phyloP scores from a whole-genome alignment of 2,797 vertebrate genomes.

The Jordanella pulchra region DNA sequence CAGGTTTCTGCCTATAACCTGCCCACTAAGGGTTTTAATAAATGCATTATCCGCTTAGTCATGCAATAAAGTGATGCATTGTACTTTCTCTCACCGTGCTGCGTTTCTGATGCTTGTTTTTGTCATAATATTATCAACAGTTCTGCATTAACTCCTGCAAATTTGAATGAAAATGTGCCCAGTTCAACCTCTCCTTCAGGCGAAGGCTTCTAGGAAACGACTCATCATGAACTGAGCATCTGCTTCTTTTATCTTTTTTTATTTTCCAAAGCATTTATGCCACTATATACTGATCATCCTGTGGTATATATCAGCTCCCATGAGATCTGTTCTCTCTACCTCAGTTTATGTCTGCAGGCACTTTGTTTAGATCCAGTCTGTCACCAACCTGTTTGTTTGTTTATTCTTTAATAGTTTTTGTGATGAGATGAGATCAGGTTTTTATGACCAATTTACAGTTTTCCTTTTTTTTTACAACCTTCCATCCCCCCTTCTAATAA shows the following conservation, averaged over 20 bases:
- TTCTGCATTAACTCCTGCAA: not conserved
- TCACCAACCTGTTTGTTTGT: not conserved
- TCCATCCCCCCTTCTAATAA: not conserved
- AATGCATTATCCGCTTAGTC: not conserved
- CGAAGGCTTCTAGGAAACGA: not conserved
- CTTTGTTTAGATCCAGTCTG: constrained; percentile 1
- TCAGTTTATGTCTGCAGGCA: not conserved
- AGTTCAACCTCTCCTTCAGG: not conserved
- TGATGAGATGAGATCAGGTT: not conserved
- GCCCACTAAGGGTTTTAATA: constrained; percentile 1
- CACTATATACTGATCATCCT: not conserved
- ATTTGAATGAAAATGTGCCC: not conserved
- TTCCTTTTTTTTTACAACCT: not conserved
- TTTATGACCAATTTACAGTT: not conserved
- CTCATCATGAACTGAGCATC: not conserved
- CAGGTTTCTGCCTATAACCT: not conserved
- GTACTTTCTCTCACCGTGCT: not conserved
- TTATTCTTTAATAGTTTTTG: not conserved
- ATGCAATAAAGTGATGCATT: not conserved
- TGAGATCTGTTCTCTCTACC: not conserved
- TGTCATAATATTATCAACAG: no score
- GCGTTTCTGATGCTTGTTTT: not conserved
- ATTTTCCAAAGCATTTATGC: not conserved
- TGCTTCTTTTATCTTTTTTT: not conserved
- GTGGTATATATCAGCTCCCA: not conserved